Evolutionary conservation across 2,888 invertebrate species (phyloP).

Genomic region (Microctonus brassicae): DNA sequence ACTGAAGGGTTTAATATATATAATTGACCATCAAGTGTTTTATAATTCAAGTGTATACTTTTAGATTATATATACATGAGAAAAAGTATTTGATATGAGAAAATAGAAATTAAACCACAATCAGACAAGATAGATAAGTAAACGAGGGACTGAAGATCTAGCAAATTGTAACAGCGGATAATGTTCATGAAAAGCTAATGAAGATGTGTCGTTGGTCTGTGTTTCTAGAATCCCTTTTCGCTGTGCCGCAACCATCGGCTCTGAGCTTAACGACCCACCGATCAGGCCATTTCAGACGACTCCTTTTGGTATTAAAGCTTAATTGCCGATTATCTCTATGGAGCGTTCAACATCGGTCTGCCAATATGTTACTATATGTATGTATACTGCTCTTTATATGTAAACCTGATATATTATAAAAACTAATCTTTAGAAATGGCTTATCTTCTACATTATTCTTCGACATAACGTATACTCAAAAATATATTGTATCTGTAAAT

Average conservation of each 20-base stretch:
- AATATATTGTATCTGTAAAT: no score
- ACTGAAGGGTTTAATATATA: no score
- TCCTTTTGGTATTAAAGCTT: conserved; percentile 54
- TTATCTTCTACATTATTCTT: neutral
- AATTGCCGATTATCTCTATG: conserved; percentile 60
- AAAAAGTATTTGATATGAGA: no score
- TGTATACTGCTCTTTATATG: neutral
- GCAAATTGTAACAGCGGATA: conserved; percentile 34
- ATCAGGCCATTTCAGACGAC: conserved; percentile 32
- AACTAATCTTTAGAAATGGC: neutral
- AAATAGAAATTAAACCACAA: no score
- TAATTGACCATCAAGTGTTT: no score
- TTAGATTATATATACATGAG: no score
- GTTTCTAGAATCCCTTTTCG: conserved; percentile 59
- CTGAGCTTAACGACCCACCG: conserved; percentile 46
- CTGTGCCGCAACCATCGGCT: conserved; percentile 16
- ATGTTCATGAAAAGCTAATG: conserved; percentile 67
- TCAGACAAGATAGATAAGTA: neutral
- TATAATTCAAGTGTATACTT: no score
- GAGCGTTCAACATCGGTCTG: conserved; percentile 43
- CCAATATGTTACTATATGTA: neutral
- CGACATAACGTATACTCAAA: neutral
- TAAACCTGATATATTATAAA: neutral
- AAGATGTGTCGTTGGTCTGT: conserved; percentile 63
- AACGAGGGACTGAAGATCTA: conserved; percentile 10